phyloP scores from a whole-genome alignment of 2,113 vertebrate species.

The Agapornis roseicollis region DNA sequence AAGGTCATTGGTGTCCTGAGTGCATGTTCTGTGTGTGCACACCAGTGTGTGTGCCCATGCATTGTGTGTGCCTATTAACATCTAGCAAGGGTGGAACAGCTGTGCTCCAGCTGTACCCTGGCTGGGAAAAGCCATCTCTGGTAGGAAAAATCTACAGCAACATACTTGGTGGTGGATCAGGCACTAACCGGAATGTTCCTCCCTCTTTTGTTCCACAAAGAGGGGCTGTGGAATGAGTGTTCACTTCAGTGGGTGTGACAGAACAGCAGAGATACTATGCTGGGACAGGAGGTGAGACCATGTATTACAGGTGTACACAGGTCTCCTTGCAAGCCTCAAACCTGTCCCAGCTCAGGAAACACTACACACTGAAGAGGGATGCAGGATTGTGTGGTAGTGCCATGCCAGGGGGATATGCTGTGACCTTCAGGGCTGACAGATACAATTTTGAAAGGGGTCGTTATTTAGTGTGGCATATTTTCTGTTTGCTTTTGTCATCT shows the following conservation, averaged over 20 bases:
- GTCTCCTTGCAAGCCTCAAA: background rate
- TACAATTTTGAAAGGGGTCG: background rate
- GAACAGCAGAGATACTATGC: rapidly evolving
- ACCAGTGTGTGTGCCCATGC: background rate
- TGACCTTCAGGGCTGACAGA: background rate
- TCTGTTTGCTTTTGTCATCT: background rate
- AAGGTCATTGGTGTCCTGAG: background rate
- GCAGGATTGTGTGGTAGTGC: background rate
- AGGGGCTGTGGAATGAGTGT: background rate
- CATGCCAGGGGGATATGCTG: background rate
- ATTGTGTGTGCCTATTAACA: background rate
- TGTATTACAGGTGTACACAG: rapidly evolving
- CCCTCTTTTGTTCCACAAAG: background rate
- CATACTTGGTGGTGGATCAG: background rate
- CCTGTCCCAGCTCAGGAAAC: background rate
- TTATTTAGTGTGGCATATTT: background rate
- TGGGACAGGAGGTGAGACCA: background rate
- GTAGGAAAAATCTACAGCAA: background rate
- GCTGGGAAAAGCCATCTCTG: background rate
- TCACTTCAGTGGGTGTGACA: rapidly evolving
- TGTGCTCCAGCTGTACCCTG: conserved; percentile 39
- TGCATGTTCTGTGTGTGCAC: background rate
- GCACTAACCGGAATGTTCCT: background rate
- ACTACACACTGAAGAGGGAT: rapidly evolving
- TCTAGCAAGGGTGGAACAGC: background rate